These are phyloP conservation scores for Lissocephala sabroskyi DNA, from an alignment of 2,888 invertebrate species.

Conservation along the genomic window DNA sequence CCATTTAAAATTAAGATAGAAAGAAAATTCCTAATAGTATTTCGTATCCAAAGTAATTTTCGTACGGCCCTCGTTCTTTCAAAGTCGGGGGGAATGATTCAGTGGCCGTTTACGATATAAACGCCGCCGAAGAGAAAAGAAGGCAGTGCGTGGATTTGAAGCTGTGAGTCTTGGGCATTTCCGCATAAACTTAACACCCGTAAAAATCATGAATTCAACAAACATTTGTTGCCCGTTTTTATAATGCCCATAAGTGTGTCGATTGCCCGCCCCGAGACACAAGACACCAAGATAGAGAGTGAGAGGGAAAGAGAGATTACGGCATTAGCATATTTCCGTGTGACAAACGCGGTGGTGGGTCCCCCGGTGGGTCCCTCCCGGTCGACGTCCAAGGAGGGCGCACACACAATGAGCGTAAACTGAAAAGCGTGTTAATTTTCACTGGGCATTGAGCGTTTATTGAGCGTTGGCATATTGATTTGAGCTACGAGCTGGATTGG, in stretches of 20 bases:
- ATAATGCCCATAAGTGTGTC: neutral
- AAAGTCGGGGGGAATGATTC: no score
- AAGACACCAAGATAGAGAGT: no score
- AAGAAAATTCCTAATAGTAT: no score
- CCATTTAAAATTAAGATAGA: no score
- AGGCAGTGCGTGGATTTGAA: no score
- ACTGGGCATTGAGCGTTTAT: constrained; percentile 50
- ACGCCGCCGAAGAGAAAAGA: no score
- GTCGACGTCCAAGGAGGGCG: neutral
- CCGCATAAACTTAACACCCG: constrained; percentile 58
- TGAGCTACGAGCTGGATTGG: neutral
- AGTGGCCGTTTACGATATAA: no score
- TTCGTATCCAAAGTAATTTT: no score
- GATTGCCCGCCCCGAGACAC: neutral
- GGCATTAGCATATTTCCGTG: constrained; percentile 54
- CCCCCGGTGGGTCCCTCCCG: constrained; percentile 5
- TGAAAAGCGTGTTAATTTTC: constrained; percentile 65
- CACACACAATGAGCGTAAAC: constrained; percentile 42
- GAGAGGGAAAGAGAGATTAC: constrained; percentile 19
- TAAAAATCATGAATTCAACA: constrained; percentile 53
- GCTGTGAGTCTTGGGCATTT: constrained; percentile 41
- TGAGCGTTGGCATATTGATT: constrained; percentile 8
- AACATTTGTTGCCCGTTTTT: constrained; percentile 25
- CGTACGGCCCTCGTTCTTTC: no score
- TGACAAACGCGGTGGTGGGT: constrained; percentile 58